Evolutionary conservation across 2,888 invertebrate species (phyloP).

Genomic region (Epistrophe eligans): DNA sequence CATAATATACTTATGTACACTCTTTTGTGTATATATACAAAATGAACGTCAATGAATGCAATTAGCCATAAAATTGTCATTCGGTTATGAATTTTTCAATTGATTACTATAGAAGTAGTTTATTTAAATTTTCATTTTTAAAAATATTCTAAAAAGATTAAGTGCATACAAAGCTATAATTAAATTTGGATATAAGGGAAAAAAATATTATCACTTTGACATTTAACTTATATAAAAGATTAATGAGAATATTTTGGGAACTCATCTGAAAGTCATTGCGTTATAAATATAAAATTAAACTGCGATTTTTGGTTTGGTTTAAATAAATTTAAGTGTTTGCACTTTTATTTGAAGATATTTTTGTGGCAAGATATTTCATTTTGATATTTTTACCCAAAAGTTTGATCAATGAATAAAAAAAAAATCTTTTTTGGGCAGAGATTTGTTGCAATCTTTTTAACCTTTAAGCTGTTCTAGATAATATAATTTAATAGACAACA

Average conservation of each 20-base stretch:
- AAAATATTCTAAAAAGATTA: constrained; percentile 1
- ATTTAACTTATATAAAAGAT: constrained; percentile 5
- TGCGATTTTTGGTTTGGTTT: not conserved
- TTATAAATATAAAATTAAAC: not conserved
- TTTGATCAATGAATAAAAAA: not conserved
- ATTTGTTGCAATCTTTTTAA: too few relatives aligned
- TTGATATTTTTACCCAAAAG: not conserved
- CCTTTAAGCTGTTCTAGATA: not conserved
- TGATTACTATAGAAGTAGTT: not conserved
- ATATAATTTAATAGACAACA: not conserved
- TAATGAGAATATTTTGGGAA: not conserved
- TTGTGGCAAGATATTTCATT: not conserved
- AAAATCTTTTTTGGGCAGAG: not conserved
- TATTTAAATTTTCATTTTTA: not conserved
- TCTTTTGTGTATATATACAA: not conserved
- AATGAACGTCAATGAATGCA: not conserved
- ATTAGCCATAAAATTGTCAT: not conserved
- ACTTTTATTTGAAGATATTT: not conserved
- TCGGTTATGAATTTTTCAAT: not conserved
- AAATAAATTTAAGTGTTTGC: not conserved
- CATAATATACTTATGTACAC: not conserved
- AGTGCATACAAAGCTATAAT: not conserved
- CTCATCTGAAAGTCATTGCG: not conserved
- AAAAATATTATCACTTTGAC: constrained; percentile 2
- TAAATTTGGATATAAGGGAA: not conserved